Evolutionary conservation across 53 echinoderm and acorn worm genomes (phyloP).

Genomic region (Glandiceps talaboti): DNA sequence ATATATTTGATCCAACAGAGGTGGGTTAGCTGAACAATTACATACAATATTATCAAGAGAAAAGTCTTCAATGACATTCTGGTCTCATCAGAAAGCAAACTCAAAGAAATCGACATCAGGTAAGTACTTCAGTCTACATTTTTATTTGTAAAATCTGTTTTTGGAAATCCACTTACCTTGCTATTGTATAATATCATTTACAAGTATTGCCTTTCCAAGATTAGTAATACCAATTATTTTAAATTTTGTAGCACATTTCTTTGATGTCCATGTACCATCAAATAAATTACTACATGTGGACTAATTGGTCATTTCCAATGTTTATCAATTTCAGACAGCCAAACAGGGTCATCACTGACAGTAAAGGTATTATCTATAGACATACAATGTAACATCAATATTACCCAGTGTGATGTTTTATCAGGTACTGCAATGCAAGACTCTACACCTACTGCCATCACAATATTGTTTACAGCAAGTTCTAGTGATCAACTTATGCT

Average conservation of each 20-base stretch:
- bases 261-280: no score
- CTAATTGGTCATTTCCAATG: no score
- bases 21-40: constrained; percentile 71
- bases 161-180: no score
- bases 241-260: no score
- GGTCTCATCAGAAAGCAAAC: constrained; percentile 48
- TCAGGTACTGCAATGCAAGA: neutral
- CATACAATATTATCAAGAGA: constrained; percentile 75
- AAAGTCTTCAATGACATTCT: constrained; percentile 71
- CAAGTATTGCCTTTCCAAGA: no score
- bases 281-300: no score
- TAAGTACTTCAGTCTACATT: no score
- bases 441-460: neutral
- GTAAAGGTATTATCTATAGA: constrained; percentile 29
- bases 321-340: no score
- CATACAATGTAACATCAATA: constrained; percentile 25
- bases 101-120: constrained; percentile 4
- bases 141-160: no score
- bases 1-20: no score
- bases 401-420: neutral
- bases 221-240: no score
- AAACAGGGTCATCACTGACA: neutral
- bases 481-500: constrained; percentile 40
- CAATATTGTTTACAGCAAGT: constrained; percentile 36
- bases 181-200: no score